These are phyloP conservation scores for Dysidea cf. avara DNA, from an alignment of 37 sponge, comb jelly and placozoan species.

Conservation along the genomic window DNA sequence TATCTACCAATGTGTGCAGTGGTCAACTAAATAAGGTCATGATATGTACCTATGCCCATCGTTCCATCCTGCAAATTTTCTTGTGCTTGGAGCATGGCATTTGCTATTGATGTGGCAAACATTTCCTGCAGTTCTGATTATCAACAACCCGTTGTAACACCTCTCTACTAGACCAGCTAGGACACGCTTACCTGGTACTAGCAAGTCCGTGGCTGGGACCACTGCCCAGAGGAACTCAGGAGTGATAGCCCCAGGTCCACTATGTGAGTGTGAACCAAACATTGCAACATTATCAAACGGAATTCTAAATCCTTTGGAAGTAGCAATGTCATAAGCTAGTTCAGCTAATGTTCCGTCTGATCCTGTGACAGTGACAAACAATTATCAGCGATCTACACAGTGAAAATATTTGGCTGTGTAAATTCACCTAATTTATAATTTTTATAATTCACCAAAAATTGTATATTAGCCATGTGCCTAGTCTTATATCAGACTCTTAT, in stretches of 20 bases:
- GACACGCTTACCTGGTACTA: constrained; percentile 24
- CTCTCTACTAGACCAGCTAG: too few species aligned
- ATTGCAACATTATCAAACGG: constrained; percentile 24
- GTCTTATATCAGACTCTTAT: neutral
- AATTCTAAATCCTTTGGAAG: constrained; percentile 6
- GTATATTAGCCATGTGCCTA: too few species aligned
- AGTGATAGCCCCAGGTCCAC: constrained; percentile 41
- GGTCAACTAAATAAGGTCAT: too few species aligned
- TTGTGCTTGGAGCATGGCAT: constrained; percentile 24
- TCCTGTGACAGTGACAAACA: neutral
- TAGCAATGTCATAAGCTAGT: constrained; percentile 39
- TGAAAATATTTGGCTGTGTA: neutral
- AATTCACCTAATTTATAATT: too few species aligned
- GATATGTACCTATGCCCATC: constrained; percentile 19
- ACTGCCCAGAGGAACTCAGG: constrained; percentile 38
- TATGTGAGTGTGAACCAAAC: constrained; percentile 43
- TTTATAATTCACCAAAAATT: too few species aligned
- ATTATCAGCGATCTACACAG: neutral
- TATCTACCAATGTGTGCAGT: neutral
- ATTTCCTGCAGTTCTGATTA: constrained; percentile 11
- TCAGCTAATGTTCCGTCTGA: constrained; percentile 31
- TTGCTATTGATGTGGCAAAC: constrained; percentile 17
- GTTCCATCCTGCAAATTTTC: constrained; percentile 10
- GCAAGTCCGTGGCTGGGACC: constrained; percentile 37
- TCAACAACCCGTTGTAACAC: too few species aligned